These are phyloP conservation scores for Mantis religiosa DNA, from an alignment of 2,888 invertebrate genomes.

Conservation along the genomic window DNA sequence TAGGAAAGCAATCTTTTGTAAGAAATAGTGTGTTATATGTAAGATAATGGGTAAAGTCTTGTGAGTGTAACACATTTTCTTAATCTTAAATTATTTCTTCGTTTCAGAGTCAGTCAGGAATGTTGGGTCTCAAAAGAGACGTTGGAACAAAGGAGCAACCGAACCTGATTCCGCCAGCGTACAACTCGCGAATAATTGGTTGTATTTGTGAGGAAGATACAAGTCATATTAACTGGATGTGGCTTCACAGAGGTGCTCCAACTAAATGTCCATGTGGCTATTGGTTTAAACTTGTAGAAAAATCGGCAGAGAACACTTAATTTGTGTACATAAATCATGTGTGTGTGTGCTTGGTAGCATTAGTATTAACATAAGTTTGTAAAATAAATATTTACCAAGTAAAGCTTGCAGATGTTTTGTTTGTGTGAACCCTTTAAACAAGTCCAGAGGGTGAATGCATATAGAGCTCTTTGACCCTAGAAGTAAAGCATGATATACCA, in stretches of 20 bases:
- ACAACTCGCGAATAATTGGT: slow-evolving; percentile 85
- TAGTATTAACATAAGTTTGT: no score
- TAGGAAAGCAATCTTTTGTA: no score
- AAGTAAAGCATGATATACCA: no score
- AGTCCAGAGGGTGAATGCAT: no score
- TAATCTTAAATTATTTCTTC: neutral
- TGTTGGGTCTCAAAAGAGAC: slow-evolving; percentile 72
- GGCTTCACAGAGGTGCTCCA: slow-evolving; percentile 83
- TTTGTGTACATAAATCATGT: neutral
- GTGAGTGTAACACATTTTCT: no score
- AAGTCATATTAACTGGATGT: slow-evolving; percentile 88
- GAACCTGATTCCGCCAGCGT: slow-evolving; percentile 85
- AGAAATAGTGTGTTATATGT: no score
- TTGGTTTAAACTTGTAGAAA: slow-evolving; percentile 89
- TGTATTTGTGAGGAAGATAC: slow-evolving; percentile 96
- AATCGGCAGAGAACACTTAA: slow-evolving; percentile 41
- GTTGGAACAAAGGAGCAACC: slow-evolving; percentile 79
- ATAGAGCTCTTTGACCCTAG: no score
- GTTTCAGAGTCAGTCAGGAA: neutral
- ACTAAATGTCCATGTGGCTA: slow-evolving; percentile 94
- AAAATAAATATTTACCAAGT: no score
- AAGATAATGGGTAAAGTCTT: no score
- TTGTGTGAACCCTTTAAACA: no score
- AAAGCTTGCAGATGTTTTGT: no score
- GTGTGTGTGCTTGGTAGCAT: no score